Conservation (phyloP, 1,140 invertebrate species). For the Anthonomus grandis region DNA sequence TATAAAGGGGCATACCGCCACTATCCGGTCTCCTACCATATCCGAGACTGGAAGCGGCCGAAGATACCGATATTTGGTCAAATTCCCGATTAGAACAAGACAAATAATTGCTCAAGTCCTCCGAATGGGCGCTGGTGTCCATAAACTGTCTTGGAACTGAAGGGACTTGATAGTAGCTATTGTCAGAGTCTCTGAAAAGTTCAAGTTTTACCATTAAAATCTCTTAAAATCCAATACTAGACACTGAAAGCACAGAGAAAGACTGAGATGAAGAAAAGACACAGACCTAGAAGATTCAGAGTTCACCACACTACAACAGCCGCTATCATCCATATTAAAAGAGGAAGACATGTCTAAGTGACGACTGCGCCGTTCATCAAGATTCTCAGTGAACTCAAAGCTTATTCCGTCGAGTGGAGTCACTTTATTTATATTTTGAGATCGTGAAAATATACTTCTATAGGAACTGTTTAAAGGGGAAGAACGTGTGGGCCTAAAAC, state of each 20-base stretch:
- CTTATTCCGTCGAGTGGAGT: conserved; percentile 40
- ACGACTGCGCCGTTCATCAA: conserved; percentile 9
- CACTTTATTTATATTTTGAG: conserved; percentile 32
- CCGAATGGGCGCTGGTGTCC: conserved; percentile 55
- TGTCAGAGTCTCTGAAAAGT: conserved; percentile 56
- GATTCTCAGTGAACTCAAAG: conserved; percentile 41
- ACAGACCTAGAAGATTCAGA: conserved; percentile 18
- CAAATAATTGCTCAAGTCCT: conserved; percentile 53
- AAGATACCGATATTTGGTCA: conserved; percentile 50
- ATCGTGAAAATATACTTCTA: conserved; percentile 43
- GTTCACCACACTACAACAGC: conserved; percentile 3
- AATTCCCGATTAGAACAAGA: conserved; percentile 41
- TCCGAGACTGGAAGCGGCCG: conserved; percentile 49
- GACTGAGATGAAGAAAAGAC: neutral
- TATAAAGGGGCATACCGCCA: conserved; percentile 45
- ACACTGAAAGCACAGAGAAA: neutral
- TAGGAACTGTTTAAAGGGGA: conserved; percentile 19
- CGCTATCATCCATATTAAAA: neutral
- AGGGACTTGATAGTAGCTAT: conserved; percentile 56
- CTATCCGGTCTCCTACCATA: conserved; percentile 47
- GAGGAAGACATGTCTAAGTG: neutral
- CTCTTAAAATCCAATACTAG: neutral
- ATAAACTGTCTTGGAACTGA: conserved; percentile 54
- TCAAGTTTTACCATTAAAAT: conserved; percentile 18
- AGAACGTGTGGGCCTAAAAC: conserved; percentile 39